Evolutionary conservation across 2,888 invertebrate genomes (phyloP).

Genomic region (Leptarthrus brevirostris): DNA sequence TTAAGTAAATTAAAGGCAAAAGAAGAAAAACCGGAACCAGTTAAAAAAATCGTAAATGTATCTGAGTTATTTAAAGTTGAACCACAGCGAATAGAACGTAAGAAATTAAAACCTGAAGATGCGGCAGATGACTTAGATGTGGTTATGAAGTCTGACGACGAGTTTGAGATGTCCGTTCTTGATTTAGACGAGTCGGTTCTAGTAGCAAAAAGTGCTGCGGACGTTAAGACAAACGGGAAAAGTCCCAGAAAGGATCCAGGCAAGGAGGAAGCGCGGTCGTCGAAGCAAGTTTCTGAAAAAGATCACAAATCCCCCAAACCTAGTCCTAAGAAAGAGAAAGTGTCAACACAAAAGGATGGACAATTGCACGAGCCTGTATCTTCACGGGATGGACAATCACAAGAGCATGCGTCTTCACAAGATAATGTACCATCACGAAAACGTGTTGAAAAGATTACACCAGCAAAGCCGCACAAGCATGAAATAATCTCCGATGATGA

Average conservation of each 20-base stretch:
- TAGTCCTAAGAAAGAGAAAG: background rate
- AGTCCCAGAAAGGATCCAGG: background rate
- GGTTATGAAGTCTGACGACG: constrained; percentile 68
- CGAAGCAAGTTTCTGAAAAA: constrained; percentile 48
- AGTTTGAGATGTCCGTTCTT: constrained; percentile 70
- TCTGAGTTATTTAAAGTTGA: constrained; percentile 72
- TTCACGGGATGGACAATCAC: no score
- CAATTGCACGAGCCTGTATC: no score
- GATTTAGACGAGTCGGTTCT: constrained; percentile 58
- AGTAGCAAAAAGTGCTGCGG: constrained; percentile 32
- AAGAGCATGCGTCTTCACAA: no score
- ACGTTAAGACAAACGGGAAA: constrained; percentile 17
- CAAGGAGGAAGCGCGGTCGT: no score
- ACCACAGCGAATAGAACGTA: constrained; percentile 71
- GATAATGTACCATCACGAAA: no score
- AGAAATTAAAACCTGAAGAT: constrained; percentile 65
- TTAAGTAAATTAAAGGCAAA: constrained; percentile 60
- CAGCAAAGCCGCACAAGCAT: no score
- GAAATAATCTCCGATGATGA: no score
- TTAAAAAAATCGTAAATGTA: constrained; percentile 68
- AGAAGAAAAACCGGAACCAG: constrained; percentile 62
- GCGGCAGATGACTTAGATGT: constrained; percentile 61
- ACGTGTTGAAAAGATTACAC: background rate
- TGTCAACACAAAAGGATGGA: no score
- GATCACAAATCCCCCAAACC: background rate